Conservation (phyloP, 2,888 invertebrate genomes). For the Eulithis testata region DNA sequence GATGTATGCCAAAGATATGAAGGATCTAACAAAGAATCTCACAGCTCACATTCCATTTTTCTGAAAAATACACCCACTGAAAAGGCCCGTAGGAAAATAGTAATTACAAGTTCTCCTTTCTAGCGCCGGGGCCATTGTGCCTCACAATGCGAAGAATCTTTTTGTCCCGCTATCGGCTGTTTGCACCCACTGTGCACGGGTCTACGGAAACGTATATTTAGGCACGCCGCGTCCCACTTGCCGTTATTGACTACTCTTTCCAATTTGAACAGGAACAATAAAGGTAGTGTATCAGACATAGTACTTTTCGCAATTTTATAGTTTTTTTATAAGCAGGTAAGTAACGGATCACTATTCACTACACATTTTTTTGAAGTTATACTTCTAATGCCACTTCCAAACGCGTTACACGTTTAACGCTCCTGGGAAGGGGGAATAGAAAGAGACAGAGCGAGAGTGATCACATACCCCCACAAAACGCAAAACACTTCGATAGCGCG, state of each 20-base stretch:
- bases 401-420: too few relatives aligned
- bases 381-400: too few relatives aligned
- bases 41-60: slow-evolving; percentile 67
- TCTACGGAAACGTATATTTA: slow-evolving; percentile 62
- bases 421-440: too few relatives aligned
- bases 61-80: slow-evolving; percentile 76
- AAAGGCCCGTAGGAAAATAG: slow-evolving; percentile 80
- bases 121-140: slow-evolving; percentile 71
- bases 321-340: too few relatives aligned
- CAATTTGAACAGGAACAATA: background rate
- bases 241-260: slow-evolving; percentile 53
- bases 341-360: too few relatives aligned
- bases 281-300: too few relatives aligned
- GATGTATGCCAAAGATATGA: slow-evolving; percentile 61
- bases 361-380: too few relatives aligned
- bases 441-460: too few relatives aligned
- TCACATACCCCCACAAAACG: too few relatives aligned
- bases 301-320: too few relatives aligned
- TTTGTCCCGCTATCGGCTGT: slow-evolving; percentile 80
- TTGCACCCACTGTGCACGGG: slow-evolving; percentile 72
- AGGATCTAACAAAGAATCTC: slow-evolving; percentile 58
- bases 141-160: slow-evolving; percentile 80
- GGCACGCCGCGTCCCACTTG: slow-evolving; percentile 46
- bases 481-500: too few relatives aligned
- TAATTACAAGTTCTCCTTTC: slow-evolving; percentile 81